These are phyloP conservation scores for Caenorhabditis remanei DNA, from an alignment of 1,140 invertebrate genomes.

Conservation along the genomic window DNA sequence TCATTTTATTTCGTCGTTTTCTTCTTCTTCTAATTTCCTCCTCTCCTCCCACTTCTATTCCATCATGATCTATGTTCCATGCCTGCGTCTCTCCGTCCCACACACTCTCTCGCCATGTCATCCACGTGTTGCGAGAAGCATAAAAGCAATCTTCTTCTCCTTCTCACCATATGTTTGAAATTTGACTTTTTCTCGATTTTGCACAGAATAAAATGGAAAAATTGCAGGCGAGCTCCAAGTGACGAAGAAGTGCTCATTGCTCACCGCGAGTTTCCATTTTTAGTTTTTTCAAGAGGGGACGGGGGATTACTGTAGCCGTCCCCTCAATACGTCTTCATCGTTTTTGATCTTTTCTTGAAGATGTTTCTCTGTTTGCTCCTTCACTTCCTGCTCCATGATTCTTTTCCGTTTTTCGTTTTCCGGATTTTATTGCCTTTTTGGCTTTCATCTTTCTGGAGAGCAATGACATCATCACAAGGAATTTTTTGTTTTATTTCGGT, in stretches of 20 bases:
- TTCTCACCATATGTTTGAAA: not conserved
- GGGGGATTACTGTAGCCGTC: not conserved
- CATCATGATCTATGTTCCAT: not conserved
- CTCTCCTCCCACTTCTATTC: not conserved
- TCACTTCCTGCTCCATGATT: too few relatives aligned
- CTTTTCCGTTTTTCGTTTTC: too few relatives aligned
- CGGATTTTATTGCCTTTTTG: too few relatives aligned
- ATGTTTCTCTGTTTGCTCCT: too few relatives aligned
- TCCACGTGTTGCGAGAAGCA: slow-evolving; percentile 48
- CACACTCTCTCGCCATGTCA: not conserved
- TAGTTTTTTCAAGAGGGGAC: not conserved
- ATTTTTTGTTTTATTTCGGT: too few relatives aligned
- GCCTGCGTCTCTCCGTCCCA: not conserved
- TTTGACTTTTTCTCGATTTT: not conserved
- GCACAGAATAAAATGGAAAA: too few relatives aligned
- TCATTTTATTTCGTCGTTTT: not conserved
- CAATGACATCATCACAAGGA: too few relatives aligned
- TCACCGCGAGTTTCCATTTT: not conserved
- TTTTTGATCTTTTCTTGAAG: too few relatives aligned
- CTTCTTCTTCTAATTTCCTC: slow-evolving; percentile 38
- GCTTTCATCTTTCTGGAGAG: too few relatives aligned
- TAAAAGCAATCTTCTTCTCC: slow-evolving; percentile 12
- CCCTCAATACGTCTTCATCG: too few relatives aligned
- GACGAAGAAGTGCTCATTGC: not conserved
- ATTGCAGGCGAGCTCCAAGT: too few relatives aligned